These are phyloP conservation scores for Heliconius hermathena DNA, from an alignment of 1,140 invertebrate genomes.

Conservation along the genomic window DNA sequence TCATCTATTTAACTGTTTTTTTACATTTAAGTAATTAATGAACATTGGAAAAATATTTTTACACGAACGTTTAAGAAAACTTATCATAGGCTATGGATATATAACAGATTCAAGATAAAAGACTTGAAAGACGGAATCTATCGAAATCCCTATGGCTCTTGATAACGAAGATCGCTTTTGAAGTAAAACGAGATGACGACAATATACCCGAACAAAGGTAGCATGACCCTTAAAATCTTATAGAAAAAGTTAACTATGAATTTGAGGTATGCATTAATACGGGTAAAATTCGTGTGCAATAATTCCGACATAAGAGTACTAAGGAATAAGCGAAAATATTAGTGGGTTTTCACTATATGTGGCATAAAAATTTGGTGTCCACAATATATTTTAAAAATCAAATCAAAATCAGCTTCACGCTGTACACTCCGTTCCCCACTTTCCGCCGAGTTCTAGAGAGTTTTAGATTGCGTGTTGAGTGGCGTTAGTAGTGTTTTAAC, in stretches of 20 bases:
- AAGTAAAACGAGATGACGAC: constrained; percentile 16
- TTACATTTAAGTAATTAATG: not conserved
- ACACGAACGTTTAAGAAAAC: not conserved
- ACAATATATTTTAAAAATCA: not conserved
- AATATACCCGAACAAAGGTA: not conserved
- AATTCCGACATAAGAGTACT: too few species aligned
- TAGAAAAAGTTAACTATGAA: constrained; percentile 1
- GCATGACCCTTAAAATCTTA: constrained; percentile 11
- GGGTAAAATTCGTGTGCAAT: not conserved
- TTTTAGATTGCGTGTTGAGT: too few species aligned
- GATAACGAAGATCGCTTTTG: constrained; percentile 19
- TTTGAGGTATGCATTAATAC: not conserved
- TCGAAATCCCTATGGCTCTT: not conserved
- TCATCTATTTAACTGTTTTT: not conserved
- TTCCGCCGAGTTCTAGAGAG: too few species aligned
- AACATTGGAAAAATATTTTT: not conserved
- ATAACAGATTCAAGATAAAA: not conserved
- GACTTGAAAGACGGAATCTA: not conserved
- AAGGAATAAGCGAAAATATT: not conserved
- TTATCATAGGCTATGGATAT: not conserved
- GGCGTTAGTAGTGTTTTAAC: too few species aligned
- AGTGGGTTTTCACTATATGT: not conserved
- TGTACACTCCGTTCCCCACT: too few species aligned
- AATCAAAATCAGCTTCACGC: too few species aligned
- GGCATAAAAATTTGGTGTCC: not conserved